These are phyloP conservation scores for Drosophila helvetica DNA, from an alignment of 2,888 invertebrate species.

Conservation along the genomic window DNA sequence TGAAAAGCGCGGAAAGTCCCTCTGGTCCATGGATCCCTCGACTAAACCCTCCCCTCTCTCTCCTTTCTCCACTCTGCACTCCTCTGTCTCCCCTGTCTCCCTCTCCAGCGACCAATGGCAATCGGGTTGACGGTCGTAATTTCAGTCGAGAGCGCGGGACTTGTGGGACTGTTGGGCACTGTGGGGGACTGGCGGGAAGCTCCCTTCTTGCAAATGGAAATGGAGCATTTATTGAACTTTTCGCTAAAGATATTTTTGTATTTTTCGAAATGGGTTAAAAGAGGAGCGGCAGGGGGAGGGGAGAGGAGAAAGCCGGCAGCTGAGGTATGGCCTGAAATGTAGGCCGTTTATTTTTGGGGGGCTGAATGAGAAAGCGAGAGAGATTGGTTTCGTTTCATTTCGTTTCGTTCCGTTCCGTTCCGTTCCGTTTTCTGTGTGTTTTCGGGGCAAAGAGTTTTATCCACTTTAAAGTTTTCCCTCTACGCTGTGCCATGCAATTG, in stretches of 20 bases:
- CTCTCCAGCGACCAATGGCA: conserved; percentile 32
- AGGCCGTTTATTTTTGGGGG: conserved; percentile 63
- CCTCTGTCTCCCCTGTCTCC: not conserved
- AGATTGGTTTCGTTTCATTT: not conserved
- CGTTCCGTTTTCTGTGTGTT: not conserved
- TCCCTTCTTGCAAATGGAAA: conserved; percentile 54
- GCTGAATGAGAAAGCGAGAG: conserved; percentile 23
- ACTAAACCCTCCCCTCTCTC: not conserved
- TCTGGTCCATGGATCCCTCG: conserved; percentile 13
- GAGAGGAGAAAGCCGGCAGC: not conserved
- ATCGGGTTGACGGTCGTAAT: conserved; percentile 68
- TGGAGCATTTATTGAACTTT: conserved; percentile 76
- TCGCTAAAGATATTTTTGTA: conserved; percentile 70
- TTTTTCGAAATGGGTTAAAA: conserved; percentile 65
- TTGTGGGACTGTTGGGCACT: conserved; percentile 20
- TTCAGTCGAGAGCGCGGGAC: conserved; percentile 42
- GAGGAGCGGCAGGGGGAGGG: not conserved
- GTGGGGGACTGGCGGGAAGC: too few species aligned
- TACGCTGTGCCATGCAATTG: conserved; percentile 29
- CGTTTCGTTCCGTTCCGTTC: not conserved
- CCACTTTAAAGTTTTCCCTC: conserved; percentile 41
- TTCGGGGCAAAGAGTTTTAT: conserved; percentile 29
- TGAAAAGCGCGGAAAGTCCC: conserved; percentile 52
- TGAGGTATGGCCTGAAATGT: conserved; percentile 48
- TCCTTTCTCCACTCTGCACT: not conserved